Conservation (phyloP, 2,113 vertebrate genomes). For the Clarias gariepinus region DNA sequence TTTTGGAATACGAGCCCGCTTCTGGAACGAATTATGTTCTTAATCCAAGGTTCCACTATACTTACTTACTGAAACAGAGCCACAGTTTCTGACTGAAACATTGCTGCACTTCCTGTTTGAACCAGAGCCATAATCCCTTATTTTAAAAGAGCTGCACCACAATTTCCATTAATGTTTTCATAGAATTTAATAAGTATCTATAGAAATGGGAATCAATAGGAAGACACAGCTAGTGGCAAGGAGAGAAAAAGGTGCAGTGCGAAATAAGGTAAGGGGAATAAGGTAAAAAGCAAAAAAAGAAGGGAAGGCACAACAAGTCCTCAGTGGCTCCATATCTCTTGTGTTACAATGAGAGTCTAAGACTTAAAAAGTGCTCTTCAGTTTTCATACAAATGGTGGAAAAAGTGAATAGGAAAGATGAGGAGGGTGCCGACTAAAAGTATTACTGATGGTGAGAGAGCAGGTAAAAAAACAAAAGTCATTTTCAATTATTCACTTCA, state of each 20-base stretch:
- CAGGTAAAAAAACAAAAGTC: constrained; percentile 1
- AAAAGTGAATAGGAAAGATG: not conserved
- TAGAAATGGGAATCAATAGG: not conserved
- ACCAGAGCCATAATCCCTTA: not conserved
- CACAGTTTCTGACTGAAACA: not conserved
- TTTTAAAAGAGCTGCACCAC: not conserved
- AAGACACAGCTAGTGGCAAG: not conserved
- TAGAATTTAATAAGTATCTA: not conserved
- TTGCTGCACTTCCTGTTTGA: not conserved
- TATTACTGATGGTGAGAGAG: not conserved
- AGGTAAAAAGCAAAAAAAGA: not conserved
- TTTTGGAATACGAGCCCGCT: too few relatives aligned
- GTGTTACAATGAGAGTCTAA: not conserved
- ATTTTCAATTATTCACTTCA: constrained; percentile 34
- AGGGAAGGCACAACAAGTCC: not conserved
- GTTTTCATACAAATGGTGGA: not conserved
- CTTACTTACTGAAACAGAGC: not conserved
- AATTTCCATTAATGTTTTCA: not conserved
- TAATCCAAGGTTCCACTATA: too few relatives aligned
- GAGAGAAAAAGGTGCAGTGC: not conserved
- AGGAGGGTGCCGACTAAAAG: not conserved
- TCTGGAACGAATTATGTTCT: too few relatives aligned
- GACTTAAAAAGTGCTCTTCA: not conserved
- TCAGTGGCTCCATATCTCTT: not conserved
- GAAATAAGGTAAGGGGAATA: not conserved